phyloP scores from a whole-genome alignment of 2,113 vertebrate species.

The Leuciscus idus region DNA sequence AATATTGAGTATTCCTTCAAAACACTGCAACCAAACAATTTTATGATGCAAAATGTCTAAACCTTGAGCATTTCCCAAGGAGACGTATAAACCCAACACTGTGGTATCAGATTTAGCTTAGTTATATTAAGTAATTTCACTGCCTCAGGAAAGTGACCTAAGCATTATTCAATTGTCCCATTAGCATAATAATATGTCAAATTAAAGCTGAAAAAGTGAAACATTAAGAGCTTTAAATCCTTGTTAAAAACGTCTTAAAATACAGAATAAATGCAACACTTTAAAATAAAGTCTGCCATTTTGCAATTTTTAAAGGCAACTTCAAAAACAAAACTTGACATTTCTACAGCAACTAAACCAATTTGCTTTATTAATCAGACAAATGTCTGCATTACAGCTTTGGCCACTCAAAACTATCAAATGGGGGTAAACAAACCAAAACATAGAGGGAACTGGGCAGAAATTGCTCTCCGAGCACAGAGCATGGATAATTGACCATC shows the following conservation, averaged over 20 bases:
- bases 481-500: slow-evolving; percentile 43
- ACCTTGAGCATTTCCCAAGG: background rate
- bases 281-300: background rate
- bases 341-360: background rate
- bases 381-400: slow-evolving; percentile 3
- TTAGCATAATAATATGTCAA: slow-evolving; percentile 19
- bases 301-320: background rate
- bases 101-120: background rate
- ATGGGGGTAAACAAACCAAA: slow-evolving; percentile 17
- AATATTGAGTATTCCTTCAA: background rate
- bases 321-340: background rate
- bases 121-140: background rate
- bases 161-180: background rate
- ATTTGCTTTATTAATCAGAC: slow-evolving; percentile 31
- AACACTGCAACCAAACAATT: slow-evolving; percentile 2
- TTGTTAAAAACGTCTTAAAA: background rate
- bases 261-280: background rate
- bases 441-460: background rate
- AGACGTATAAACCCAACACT: background rate
- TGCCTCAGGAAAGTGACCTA: background rate
- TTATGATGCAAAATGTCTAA: background rate
- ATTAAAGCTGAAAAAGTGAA: background rate
- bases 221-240: background rate
- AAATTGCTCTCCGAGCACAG: slow-evolving; percentile 6
- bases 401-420: slow-evolving; percentile 21